Base-by-base conservation (phyloP, 2,888 invertebrate genomes). In the Ophion costatus region DNA sequence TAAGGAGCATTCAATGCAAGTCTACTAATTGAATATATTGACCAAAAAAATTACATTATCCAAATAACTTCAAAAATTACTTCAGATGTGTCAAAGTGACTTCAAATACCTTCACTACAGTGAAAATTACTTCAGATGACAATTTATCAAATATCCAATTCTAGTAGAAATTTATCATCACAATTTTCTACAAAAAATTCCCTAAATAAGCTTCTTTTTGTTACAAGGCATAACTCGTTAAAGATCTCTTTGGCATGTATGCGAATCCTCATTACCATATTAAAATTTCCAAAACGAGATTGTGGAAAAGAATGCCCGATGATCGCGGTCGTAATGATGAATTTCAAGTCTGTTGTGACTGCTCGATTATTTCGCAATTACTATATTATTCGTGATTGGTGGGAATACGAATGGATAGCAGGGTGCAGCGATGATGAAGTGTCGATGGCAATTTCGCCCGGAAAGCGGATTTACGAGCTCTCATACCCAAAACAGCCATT, bases 381-480 rank as follows among this genome's bases (percentile, higher is more conserved):
- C 87, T 88, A 86, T 87, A 87, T 88, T 87, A 87, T 85, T 87
- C 82, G 80, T 64, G 87, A 88, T 88, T 82, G 84, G 86, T 66
- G 82, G 74, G 66, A 77, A 74, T 73, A 83, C 61, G n/a, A 74
- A 77, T 42, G 71, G 79, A 76, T 74, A 79, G 64, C 20, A 67
- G 84, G 77, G 78, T n/a, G 14, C 66, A 74, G 59, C 76, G 85
- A 87, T 88, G 87, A 88, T 87, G 80, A 74, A 88, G 87, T 88
- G 87, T 84, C 86, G 84, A 84, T 82, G 83, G 84, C 84, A 88
- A 88, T 88, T 88, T 88, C 82, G 84, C 70, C 78, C 76, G 82
- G 82, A 84, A 84, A 73, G 75, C 74, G 82, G 74, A 86, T 87
- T 86, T 86, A 86, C 83, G 87, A 86, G 67, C 75, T 81, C 69